phyloP scores from a whole-genome alignment of 2,797 vertebrate genomes.

The Propithecus deckenii region DNA sequence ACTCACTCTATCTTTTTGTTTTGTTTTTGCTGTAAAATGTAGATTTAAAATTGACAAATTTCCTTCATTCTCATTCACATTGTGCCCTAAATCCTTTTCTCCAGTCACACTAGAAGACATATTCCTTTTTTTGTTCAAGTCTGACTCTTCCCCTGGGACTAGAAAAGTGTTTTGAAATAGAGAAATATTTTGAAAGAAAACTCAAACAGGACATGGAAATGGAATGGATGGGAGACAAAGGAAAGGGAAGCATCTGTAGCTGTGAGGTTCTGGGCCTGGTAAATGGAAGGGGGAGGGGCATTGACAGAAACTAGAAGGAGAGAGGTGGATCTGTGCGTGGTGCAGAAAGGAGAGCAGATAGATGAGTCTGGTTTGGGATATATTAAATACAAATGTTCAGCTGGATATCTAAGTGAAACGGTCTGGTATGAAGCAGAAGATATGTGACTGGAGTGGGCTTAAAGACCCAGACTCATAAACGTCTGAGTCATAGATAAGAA shows the following conservation, averaged over 20 bases:
- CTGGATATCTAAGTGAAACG: neutral
- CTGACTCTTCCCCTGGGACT: neutral
- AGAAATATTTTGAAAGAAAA: neutral
- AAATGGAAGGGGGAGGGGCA: neutral
- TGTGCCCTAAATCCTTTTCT: neutral
- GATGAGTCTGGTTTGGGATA: neutral
- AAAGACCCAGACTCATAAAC: neutral
- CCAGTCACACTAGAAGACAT: neutral
- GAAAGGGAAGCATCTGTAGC: neutral
- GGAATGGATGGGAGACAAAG: neutral
- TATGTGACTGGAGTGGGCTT: neutral
- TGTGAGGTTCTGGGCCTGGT: neutral
- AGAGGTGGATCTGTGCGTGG: neutral
- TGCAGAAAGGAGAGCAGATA: neutral
- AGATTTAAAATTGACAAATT: neutral
- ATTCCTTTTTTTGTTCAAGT: neutral
- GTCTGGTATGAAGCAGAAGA: neutral
- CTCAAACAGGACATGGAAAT: neutral
- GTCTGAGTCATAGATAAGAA: neutral
- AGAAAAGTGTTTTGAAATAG: neutral
- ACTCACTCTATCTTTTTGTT: neutral
- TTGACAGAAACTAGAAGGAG: neutral
- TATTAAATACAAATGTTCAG: neutral
- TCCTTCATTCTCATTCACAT: neutral
- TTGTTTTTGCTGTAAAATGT: neutral